Evolutionary conservation across 2,888 invertebrate genomes (phyloP).

Genomic region (Meloe dianella): DNA sequence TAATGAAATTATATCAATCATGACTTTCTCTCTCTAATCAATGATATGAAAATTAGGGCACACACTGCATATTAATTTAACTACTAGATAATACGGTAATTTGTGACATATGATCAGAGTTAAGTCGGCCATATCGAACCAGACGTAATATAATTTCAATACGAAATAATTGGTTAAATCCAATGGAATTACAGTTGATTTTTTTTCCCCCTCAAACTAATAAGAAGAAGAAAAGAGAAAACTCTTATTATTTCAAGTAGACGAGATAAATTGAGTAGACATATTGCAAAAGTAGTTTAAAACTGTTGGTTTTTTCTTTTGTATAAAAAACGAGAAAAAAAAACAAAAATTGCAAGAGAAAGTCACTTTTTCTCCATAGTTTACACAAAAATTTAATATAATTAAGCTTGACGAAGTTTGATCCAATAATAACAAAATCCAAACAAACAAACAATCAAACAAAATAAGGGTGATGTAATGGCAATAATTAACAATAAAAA

Average conservation of each 20-base stretch:
- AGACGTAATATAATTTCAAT: too few relatives aligned
- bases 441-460: not conserved
- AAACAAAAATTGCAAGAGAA: not conserved
- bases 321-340: not conserved
- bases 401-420: not conserved
- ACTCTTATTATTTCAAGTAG: slow-evolving; percentile 4
- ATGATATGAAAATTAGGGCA: too few relatives aligned
- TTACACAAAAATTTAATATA: too few relatives aligned
- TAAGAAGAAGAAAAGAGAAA: not conserved
- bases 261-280: too few relatives aligned
- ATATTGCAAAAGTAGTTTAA: not conserved
- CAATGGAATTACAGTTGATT: too few relatives aligned
- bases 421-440: not conserved
- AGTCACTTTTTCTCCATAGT: not conserved
- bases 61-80: too few relatives aligned
- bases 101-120: not conserved
- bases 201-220: too few relatives aligned
- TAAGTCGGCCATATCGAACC: not conserved
- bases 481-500: too few relatives aligned
- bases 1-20: too few relatives aligned
- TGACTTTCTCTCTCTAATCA: too few relatives aligned
- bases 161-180: not conserved
- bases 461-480: too few relatives aligned
- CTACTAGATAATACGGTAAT: too few relatives aligned
- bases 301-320: not conserved